Base-by-base conservation (phyloP, 2,888 invertebrate genomes). In the Eledona agricola region DNA sequence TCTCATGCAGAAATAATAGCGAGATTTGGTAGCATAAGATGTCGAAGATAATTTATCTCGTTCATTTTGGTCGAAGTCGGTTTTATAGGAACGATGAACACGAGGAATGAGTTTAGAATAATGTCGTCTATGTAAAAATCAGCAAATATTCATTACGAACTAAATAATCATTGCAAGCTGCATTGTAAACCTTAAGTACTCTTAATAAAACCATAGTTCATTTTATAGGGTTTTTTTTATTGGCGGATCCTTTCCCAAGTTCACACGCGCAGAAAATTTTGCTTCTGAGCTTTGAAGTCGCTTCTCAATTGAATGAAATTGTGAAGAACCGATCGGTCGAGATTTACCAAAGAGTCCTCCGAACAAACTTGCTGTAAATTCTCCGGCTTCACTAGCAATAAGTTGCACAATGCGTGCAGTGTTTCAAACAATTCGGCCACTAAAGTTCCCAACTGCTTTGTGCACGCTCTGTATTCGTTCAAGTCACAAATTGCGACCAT, bases 401-500 rank as follows among this genome's bases (percentile, higher is more conserved):
- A 81, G 79, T 98, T 99, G 75, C 96, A 97, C 34, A 99, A 83
- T 1, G 96, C 93, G 76, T 97, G 96, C 26, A 99, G 81, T 11
- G 93, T 92, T 79, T 97, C 96, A 78, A 98, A 98, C n/a, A 97
- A 80, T 51, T 89, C 87, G 28, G 86, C 87, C 22, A 96, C 89
- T 37, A 93, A 78, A 1, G 89, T 81, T 4, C 93, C 87, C 43
- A 87, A 81, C 1, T 79, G 79, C 71, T 90, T 89, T n/a, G 87
- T 89, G 71, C 92, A 93, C 63, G 91, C 90, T 10, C 96, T 83
- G 76, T 98, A 98, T 77, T 97, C 97, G 70, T 96, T 96, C 63
- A 99, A 91, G 80, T 99, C 99, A 78, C 96, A 97, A 64, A 99
- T 95, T 1, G 93, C 94, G 73, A 95, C 89, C 93, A 99, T 95